These are phyloP conservation scores for Pampusana beccarii DNA, from an alignment of 2,113 vertebrate genomes.

Conservation along the genomic window DNA sequence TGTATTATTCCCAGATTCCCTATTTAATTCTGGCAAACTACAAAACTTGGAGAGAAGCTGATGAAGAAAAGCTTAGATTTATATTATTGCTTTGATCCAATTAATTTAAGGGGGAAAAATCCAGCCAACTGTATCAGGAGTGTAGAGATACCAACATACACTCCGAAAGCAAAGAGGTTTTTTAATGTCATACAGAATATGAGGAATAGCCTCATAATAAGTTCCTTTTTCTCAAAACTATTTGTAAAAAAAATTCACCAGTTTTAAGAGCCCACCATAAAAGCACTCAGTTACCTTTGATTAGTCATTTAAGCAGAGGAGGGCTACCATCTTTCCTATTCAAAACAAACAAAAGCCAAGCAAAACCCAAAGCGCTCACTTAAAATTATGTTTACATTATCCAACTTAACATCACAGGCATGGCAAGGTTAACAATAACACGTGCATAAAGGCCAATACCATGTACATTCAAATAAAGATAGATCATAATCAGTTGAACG, in stretches of 20 bases:
- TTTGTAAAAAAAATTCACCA: not conserved
- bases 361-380: not conserved
- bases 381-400: conserved; percentile 38
- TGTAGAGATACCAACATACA: not conserved
- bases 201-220: not conserved
- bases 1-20: conserved; percentile 1
- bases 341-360: not conserved
- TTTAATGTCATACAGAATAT: not conserved
- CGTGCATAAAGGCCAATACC: not conserved
- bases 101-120: not conserved
- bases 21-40: conserved; percentile 25
- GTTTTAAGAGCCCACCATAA: not conserved
- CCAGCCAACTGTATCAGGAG: not conserved
- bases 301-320: not conserved
- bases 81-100: not conserved
- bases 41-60: conserved; percentile 5
- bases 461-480: not conserved
- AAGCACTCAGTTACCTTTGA: not conserved
- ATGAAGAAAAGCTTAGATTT: not conserved
- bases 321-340: not conserved
- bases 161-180: not conserved
- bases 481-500: not conserved
- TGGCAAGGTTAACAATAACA: not conserved
- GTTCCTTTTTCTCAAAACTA: not conserved
- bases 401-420: conserved; percentile 9